phyloP scores from a whole-genome alignment of 2,797 vertebrate species.

The Oceanodroma leucorhoa region DNA sequence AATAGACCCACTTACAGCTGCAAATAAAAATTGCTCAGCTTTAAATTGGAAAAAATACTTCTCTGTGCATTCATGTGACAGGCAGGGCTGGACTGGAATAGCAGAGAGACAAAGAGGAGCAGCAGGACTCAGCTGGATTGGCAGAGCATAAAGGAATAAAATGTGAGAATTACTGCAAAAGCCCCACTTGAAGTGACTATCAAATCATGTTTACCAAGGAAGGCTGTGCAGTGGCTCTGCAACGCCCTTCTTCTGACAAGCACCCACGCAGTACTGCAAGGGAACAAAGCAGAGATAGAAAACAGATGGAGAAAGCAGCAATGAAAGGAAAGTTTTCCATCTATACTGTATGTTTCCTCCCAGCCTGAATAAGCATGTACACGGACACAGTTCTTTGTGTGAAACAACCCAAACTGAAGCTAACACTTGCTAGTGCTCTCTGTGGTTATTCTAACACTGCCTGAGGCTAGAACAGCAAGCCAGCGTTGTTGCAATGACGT shows the following conservation, averaged over 20 bases:
- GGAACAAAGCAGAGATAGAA: constrained; percentile 3
- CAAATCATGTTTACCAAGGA: background rate
- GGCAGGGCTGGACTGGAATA: background rate
- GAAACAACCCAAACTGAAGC: background rate
- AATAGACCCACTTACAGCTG: constrained; percentile 13
- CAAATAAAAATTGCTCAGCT: constrained; percentile 6
- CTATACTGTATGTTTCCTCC: background rate
- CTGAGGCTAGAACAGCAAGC: background rate
- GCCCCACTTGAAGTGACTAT: constrained; percentile 21
- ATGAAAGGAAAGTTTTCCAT: background rate
- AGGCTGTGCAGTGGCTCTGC: background rate
- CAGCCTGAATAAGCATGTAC: background rate
- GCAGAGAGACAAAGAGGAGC: constrained; percentile 19
- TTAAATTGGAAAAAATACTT: constrained; percentile 19
- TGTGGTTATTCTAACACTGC: background rate
- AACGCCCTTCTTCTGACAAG: background rate
- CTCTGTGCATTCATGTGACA: background rate
- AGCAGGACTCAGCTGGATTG: constrained; percentile 11
- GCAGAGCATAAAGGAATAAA: constrained; percentile 3
- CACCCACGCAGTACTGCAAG: constrained; percentile 21
- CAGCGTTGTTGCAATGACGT: fast-evolving
- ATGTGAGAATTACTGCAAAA: background rate
- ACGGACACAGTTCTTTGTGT: background rate
- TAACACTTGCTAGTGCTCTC: background rate
- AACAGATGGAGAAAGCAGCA: constrained; percentile 30